Evolutionary conservation across 2,797 vertebrate genomes (phyloP), one percentile per base, ranked within the genome.

Genomic region (Sebastolobus alascanus): DNA sequence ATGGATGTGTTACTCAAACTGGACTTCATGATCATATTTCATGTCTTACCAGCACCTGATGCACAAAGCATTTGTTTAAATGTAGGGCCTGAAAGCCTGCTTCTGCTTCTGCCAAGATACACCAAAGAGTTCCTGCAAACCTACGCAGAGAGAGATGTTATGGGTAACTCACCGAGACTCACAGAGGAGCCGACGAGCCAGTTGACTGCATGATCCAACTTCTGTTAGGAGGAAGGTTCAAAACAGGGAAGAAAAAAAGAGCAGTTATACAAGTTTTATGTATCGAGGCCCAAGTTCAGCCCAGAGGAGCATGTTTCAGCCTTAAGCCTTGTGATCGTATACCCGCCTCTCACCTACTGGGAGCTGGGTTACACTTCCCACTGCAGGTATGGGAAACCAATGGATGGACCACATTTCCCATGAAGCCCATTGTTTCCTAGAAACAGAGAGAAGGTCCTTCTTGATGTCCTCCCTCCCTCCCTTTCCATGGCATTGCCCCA

Each of bases 391-490:
- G 37, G 7, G 54, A 25, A 56, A 63, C n/a, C 8, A 46, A 69
- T 64, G 59, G 13, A 52, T 20, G 22, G 56, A 56, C 20, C 52
- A 20, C 29, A 13, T 61, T 38, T 66, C 55, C 40, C 20, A 68
- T 60, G 29, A 55, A 50, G 27, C 16, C 25, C 22, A 29, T 43
- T 38, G 25, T 25, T 63, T 73, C 67, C 18, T 6, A 6, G 29
- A 43, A 43, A 43, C 37, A 64, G 54, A 37, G 58, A 80, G 54
- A 25, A 35, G 38, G 68, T 67, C 68, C 71, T 58, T 67, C 60
- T 61, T 40, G 7, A 64, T 79, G 50, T 63, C 27, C 8, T 46
- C 59, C 14, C 10, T 55, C n/a, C n/a, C 20, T 64, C 20, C 59
- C 11, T 22, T 29, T 64, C 16, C 20, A n/a, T 82, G 78, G 73